Percentiles rank a stretch among this genome's conserved stretches.
phyloP scores from a whole-genome alignment of 2,888 invertebrate genomes.

The Anodontia alba region DNA sequence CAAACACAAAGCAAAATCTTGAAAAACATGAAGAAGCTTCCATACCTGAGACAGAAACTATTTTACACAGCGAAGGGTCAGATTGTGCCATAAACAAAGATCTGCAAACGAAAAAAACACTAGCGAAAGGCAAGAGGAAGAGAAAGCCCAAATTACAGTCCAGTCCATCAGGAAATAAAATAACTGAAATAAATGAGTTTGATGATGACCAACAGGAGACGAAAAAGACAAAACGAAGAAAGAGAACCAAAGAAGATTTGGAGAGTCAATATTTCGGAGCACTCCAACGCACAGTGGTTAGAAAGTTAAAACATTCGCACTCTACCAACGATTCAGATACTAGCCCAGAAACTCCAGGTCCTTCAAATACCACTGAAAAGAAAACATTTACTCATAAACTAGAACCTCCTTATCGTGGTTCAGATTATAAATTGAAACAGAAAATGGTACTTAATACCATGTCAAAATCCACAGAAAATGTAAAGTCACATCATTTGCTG shows the following conservation, averaged over 20 bases:
- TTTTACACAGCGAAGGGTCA: too few relatives aligned
- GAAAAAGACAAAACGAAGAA: not conserved
- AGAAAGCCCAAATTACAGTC: not conserved
- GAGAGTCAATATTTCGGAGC: not conserved
- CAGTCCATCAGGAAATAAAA: not conserved
- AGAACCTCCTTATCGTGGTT: not conserved
- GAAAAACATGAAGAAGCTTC: too few relatives aligned
- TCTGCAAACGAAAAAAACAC: not conserved
- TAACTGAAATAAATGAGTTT: not conserved
- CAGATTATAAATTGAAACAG: slow-evolving; percentile 5
- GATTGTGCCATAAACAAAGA: too few relatives aligned
- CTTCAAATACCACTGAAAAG: too few relatives aligned
- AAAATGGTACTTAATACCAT: not conserved
- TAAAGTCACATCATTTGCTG: not conserved
- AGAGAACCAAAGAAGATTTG: not conserved
- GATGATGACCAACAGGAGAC: not conserved
- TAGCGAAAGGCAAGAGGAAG: not conserved
- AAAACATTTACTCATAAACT: too few relatives aligned
- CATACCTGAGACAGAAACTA: too few relatives aligned
- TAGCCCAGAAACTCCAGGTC: too few relatives aligned
- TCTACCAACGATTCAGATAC: too few relatives aligned
- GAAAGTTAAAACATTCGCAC: not conserved
- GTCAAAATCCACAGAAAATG: not conserved
- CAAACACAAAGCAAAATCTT: too few relatives aligned
- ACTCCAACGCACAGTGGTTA: not conserved